Evolutionary conservation across 2,113 vertebrate genomes (phyloP), one percentile per base, ranked within the genome.

Genomic region (Orthonyx spaldingii): DNA sequence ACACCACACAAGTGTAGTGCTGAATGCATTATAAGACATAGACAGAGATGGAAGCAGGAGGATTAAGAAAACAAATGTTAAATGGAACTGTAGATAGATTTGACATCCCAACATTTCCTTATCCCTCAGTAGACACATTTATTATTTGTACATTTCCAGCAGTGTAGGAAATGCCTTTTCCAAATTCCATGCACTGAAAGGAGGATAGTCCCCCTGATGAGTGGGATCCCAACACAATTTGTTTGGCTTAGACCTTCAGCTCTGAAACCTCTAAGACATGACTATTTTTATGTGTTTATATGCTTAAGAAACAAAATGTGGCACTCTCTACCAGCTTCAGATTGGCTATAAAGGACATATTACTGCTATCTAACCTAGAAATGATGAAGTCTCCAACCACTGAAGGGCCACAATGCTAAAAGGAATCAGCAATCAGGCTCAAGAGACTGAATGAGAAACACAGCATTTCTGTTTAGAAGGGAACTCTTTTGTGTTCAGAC

Each of bases 31-130:
- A 12, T 35, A 87, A 84, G 28, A 57, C 37, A 55, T 1, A 71
- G 84, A 72, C n/a, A 91, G 55, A 83, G 75, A 84, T 66, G 68
- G 85, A 90, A 96, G 76, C 37, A 63, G 39, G 12, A 90, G 30
- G 55, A 91, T 71, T 88, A n/a, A 84, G 81, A 95, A 96, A 91
- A 90, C 20, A 93, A 83, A 90, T 49, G 35, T 44, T 52, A 86
- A 92, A 91, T 74, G 32, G 15, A 74, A 70, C 75, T 81, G 83
- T 32, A 92, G 83, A 92, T 37, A 84, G 71, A 72, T 96, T 89
- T 81, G 75, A 92, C 69, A 84, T 93, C 49, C 47, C 68, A 94
- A 44, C 44, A 71, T 86, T 94, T 94, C 64, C 88, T 86, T 74
- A 71, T 93, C 75, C 53, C 33, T 93, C 83, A 92, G 59, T 79